Conservation (phyloP, 2,888 invertebrate genomes). For the Corbicula japonica region DNA sequence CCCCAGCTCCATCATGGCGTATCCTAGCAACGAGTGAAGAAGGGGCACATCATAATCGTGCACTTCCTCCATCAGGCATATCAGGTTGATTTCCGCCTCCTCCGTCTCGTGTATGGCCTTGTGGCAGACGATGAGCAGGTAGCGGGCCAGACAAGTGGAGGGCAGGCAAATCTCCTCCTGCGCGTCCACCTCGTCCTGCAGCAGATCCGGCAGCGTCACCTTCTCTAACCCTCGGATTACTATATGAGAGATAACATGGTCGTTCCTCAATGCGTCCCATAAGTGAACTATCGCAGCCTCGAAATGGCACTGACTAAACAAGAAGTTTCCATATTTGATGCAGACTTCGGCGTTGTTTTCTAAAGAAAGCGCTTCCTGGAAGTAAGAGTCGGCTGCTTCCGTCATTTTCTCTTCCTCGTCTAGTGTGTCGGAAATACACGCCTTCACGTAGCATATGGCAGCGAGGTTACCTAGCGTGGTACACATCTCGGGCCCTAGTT, state of each 20-base stretch:
- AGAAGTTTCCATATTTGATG: conserved; percentile 84
- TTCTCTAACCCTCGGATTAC: conserved; percentile 84
- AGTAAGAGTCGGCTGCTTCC: conserved; percentile 81
- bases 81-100: conserved; percentile 80
- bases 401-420: conserved; percentile 82
- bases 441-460: conserved; percentile 85
- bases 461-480: conserved; percentile 83
- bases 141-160: conserved; percentile 79
- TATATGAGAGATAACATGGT: conserved; percentile 68
- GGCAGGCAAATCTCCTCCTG: conserved; percentile 84
- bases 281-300: conserved; percentile 82
- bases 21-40: conserved; percentile 83
- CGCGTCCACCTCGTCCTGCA: conserved; percentile 84
- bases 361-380: conserved; percentile 82
- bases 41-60: conserved; percentile 77
- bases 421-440: conserved; percentile 82
- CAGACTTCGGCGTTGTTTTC: conserved; percentile 79
- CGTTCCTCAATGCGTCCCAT: conserved; percentile 77
- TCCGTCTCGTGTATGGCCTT: conserved; percentile 76
- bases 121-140: conserved; percentile 83
- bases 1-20: conserved; percentile 83
- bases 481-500: conserved; percentile 83
- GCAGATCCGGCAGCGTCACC: conserved; percentile 84
- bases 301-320: conserved; percentile 83
- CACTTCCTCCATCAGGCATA: conserved; percentile 78